Percentiles rank a stretch among this genome's conserved stretches.
Conservation (phyloP, 2,113 vertebrate genomes). For the Aspidoscelis tigris region DNA sequence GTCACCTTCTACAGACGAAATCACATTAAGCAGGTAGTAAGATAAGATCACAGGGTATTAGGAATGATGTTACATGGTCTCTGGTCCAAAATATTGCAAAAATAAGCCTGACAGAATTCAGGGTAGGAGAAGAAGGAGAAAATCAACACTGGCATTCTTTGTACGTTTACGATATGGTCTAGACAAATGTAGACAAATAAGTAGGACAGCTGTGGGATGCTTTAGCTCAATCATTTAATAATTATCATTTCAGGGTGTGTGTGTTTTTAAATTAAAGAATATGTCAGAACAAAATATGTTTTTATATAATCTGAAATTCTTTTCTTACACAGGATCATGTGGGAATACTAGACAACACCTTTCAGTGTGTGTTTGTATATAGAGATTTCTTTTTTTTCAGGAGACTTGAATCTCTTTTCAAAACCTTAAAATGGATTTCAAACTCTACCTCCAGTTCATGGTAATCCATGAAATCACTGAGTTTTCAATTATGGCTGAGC, state of each 20-base stretch:
- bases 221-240: not conserved
- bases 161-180: not conserved
- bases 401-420: not conserved
- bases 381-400: not conserved
- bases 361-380: no score
- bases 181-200: not conserved
- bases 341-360: not conserved
- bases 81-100: slow-evolving; percentile 18
- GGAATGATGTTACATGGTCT: not conserved
- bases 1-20: slow-evolving; percentile 45
- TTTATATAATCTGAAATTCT: not conserved
- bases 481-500: not conserved
- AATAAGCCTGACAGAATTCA: slow-evolving; percentile 10
- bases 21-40: slow-evolving; percentile 49
- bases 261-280: not conserved
- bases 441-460: not conserved
- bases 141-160: not conserved
- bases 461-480: not conserved
- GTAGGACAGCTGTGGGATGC: not conserved
- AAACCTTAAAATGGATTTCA: not conserved
- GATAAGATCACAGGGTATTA: slow-evolving; percentile 10
- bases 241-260: not conserved
- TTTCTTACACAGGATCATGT: not conserved
- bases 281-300: not conserved
- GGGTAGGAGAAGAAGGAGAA: no score